Base-by-base conservation (phyloP, 2,888 invertebrate genomes). In the Rotaria socialis region DNA sequence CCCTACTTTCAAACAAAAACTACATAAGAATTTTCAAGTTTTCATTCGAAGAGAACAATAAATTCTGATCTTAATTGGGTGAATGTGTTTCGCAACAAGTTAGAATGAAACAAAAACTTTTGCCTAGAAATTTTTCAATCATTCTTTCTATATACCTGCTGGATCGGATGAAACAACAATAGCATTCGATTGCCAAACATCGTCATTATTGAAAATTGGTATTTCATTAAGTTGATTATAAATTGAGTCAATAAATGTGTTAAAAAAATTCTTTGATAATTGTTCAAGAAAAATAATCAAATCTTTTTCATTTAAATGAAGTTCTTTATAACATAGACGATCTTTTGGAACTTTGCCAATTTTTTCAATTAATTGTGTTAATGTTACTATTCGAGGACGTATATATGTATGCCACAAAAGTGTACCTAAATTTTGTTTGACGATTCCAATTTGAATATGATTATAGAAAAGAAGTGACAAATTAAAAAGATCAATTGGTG, bases 281-380 rank as follows among this genome's bases (percentile, higher is more conserved):
- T 74, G 24, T 22, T 80, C 47, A 43, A 86, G 55, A 85, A 85
- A 86, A n/a, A 35, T 3, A 6, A 85, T 67, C 11, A 50, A n/a
- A 19, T 56, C 52, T 27, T 85, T 56, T 60, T 85, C 85, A 75
- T 85, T 85, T 14, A 86, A 85, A 24, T 80, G 75, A 14, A 86
- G 22, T 75, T 86, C 86, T 58, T 85, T 86, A n/a, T 80, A 80
- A 88, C 95, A 95, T 85, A 96, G 92, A 88, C 94, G 93, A 89
- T 96, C 96, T 91, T 95, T 95, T 0, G 96, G 96, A 85, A 95
- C 91, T 90, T 95, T 95, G 0, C 96, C 91, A 86, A 91, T 90
- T 90, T 90, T 80, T 80, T 80, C 80, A 47, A 80, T 80, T 47
- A 80, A 47, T 47, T 80, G 80, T 43, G 80, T 80, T 47, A 80